These are phyloP conservation scores for Epizoanthus stellaris DNA, from an alignment of 92 coral and sea anemone genomes.

Conservation along the genomic window DNA sequence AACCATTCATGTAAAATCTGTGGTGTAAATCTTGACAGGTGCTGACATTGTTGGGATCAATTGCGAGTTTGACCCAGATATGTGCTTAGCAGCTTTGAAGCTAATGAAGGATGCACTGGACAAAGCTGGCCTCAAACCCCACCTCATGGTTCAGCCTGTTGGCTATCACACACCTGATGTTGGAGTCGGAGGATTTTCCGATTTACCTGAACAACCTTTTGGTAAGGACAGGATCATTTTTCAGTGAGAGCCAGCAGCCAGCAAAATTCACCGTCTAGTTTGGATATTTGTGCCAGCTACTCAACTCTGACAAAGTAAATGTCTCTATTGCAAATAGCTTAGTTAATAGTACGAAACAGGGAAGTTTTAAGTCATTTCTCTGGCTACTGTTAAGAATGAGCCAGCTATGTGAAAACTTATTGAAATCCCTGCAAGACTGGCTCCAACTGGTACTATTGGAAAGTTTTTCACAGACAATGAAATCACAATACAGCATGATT, in stretches of 20 bases:
- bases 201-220: slow-evolving; percentile 61
- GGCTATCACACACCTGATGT: slow-evolving; percentile 69
- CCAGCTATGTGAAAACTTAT: too few relatives aligned
- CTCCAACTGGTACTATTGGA: too few relatives aligned
- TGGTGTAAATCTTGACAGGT: slow-evolving; percentile 29
- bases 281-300: not conserved
- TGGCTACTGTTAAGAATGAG: too few relatives aligned
- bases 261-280: too few relatives aligned
- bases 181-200: not conserved
- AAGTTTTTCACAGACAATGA: too few relatives aligned
- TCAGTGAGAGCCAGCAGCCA: not conserved
- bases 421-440: too few relatives aligned
- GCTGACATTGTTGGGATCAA: slow-evolving; percentile 77
- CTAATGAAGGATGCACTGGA: slow-evolving; percentile 72
- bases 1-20: too few relatives aligned
- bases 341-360: too few relatives aligned
- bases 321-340: too few relatives aligned
- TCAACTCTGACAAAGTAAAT: too few relatives aligned
- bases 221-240: slow-evolving; percentile 38
- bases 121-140: slow-evolving; percentile 68
- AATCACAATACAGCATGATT: too few relatives aligned
- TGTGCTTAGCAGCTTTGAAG: slow-evolving; percentile 47
- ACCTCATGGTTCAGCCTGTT: slow-evolving; percentile 64
- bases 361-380: too few relatives aligned
- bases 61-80: slow-evolving; percentile 65